Evolutionary conservation across 2,888 invertebrate genomes (phyloP), one percentile per base, ranked within the genome.

Genomic region (Conops quadrifasciatus): DNA sequence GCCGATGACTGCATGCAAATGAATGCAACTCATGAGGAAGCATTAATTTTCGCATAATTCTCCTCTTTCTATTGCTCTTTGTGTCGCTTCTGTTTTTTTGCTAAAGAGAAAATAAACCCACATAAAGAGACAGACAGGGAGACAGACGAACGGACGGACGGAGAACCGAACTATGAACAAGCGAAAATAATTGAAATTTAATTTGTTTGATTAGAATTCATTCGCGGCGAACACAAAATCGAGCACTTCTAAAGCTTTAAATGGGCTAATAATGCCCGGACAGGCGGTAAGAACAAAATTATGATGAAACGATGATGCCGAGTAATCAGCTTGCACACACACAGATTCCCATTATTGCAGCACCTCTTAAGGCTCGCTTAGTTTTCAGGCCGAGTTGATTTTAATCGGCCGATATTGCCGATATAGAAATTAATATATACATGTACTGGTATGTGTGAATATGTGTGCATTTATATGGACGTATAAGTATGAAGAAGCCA

Each of bases 131-230:
- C n/a, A n/a, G n/a, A n/a, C n/a, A n/a, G n/a, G n/a, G n/a, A n/a
- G n/a, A n/a, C n/a, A n/a, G n/a, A n/a, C n/a, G n/a, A n/a, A n/a
- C n/a, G n/a, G n/a, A n/a, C n/a, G n/a, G n/a, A n/a, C n/a, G n/a
- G 13, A 43, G 9, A 11, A 13, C 13, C 13, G 56, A 79, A 78
- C 77, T 75, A 73, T 73, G 74, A 78, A 77, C 77, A 77, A 75
- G 77, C 74, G 76, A 78, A 76, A 76, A 77, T 79, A 80, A 81
- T 80, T 80, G 81, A 80, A 81, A 79, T 78, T 79, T 81, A 80
- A 81, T 81, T 78, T 73, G 70, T 72, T 72, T 13, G 45, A 43
- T 11, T 43, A 13, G 9, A 19, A 24, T 21, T 58, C 13, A 5
- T 11, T 24, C 21, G 28, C 2, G 21, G 58, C 16, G 28, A 47